These are phyloP conservation scores for Platichthys flesus DNA, from an alignment of 2,113 vertebrate species.

Conservation along the genomic window DNA sequence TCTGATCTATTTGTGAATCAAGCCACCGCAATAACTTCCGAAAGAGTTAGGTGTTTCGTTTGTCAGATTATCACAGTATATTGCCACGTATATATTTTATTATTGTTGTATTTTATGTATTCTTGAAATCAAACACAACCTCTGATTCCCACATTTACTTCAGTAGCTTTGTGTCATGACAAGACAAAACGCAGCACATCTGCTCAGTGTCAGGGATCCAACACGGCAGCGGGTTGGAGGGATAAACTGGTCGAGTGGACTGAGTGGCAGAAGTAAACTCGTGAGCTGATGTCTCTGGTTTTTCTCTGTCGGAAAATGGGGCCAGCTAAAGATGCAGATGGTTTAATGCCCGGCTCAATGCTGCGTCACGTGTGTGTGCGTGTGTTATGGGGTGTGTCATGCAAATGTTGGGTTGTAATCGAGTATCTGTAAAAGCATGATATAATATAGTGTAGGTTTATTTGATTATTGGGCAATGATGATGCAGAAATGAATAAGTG, in stretches of 20 bases:
- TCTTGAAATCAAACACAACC: conserved; percentile 37
- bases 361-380: conserved; percentile 9
- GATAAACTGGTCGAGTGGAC: conserved; percentile 61
- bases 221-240: conserved; percentile 43
- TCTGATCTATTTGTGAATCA: not conserved
- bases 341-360: conserved; percentile 25
- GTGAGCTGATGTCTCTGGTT: conserved; percentile 72
- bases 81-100: too few species aligned
- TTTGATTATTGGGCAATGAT: not conserved
- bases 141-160: conserved; percentile 52
- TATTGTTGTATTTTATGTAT: too few species aligned
- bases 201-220: conserved; percentile 75
- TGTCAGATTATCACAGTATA: conserved; percentile 30
- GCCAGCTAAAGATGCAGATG: not conserved
- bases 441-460: not conserved
- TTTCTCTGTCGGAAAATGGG: conserved; percentile 49
- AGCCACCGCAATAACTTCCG: not conserved
- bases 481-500: not conserved
- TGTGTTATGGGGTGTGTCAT: not conserved
- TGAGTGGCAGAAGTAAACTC: conserved; percentile 72
- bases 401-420: not conserved
- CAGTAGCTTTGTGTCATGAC: conserved; percentile 74
- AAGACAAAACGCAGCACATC: conserved; percentile 77
- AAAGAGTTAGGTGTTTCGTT: conserved; percentile 37
- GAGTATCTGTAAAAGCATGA: not conserved